Percentiles rank a stretch among this genome's conserved stretches.
Conservation (phyloP, 2,797 vertebrate genomes). For the Sciaenops ocellatus region DNA sequence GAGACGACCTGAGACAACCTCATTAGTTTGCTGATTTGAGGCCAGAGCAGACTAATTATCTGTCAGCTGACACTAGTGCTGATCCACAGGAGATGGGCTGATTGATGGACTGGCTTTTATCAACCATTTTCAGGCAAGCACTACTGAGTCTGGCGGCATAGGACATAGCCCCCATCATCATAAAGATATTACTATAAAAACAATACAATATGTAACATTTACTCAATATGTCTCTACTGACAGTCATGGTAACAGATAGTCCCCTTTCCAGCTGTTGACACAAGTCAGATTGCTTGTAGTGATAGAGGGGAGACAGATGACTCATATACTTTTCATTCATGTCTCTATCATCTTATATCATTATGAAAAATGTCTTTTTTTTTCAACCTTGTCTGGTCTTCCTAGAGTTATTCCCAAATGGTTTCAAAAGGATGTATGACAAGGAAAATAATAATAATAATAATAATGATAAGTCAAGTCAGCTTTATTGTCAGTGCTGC, state of each 20-base stretch:
- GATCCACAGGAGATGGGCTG: neutral
- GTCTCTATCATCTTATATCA: neutral
- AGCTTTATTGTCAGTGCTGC: too few relatives aligned
- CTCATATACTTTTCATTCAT: neutral
- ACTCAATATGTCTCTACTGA: neutral
- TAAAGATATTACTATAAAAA: neutral
- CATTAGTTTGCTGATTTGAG: slow-evolving; percentile 24
- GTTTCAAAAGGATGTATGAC: neutral
- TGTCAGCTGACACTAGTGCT: slow-evolving; percentile 42
- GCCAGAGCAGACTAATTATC: slow-evolving; percentile 38
- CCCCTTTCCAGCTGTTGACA: neutral
- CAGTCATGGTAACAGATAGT: neutral
- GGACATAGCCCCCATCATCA: neutral
- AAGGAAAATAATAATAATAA: neutral
- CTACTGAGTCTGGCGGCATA: neutral
- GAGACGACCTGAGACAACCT: neutral
- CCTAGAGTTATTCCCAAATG: neutral
- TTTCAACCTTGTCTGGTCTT: neutral
- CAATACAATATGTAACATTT: too few relatives aligned
- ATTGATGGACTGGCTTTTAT: slow-evolving; percentile 15
- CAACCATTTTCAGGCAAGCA: neutral
- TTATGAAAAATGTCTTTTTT: neutral
- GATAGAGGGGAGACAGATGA: too few relatives aligned
- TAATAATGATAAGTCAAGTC: too few relatives aligned
- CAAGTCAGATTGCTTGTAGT: too few relatives aligned